Evolutionary conservation across 2,888 invertebrate species (phyloP).

Genomic region (Tenthredo livida): DNA sequence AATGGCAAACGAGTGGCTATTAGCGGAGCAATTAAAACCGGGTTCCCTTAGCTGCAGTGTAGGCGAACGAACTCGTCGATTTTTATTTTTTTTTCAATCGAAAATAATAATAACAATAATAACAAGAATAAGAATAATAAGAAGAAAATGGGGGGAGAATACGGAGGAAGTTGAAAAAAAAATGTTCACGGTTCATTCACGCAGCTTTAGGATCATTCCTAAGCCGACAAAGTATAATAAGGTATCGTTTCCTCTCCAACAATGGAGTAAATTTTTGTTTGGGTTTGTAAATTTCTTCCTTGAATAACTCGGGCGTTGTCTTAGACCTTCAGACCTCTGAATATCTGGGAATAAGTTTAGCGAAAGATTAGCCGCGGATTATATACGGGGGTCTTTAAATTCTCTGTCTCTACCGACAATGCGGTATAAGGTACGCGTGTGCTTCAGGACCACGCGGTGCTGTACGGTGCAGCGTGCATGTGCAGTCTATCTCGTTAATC

Average conservation of each 20-base stretch:
- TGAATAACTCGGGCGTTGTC: constrained; percentile 23
- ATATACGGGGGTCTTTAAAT: background rate
- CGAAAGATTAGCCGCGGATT: constrained; percentile 25
- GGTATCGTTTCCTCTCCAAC: constrained; percentile 29
- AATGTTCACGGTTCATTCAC: background rate
- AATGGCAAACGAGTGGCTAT: constrained; percentile 17
- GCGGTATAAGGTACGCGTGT: background rate
- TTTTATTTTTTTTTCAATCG: background rate
- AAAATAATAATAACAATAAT: background rate
- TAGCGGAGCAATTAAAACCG: constrained; percentile 39
- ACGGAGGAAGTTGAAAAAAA: background rate
- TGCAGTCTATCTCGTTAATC: constrained; percentile 43
- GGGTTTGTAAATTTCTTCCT: constrained; percentile 38
- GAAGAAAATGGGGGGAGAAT: background rate
- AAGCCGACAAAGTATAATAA: background rate
- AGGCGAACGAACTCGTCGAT: constrained; percentile 15
- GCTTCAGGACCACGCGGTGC: background rate
- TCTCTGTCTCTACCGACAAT: background rate
- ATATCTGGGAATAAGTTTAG: background rate
- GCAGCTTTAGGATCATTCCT: background rate
- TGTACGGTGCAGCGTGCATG: background rate
- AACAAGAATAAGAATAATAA: background rate
- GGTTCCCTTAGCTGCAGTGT: background rate
- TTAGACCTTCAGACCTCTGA: background rate
- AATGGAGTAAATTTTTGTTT: constrained; percentile 32